Percentiles rank a stretch among this genome's conserved stretches.
Conservation (phyloP, 2,113 vertebrate species). For the Ellobius talpinus region DNA sequence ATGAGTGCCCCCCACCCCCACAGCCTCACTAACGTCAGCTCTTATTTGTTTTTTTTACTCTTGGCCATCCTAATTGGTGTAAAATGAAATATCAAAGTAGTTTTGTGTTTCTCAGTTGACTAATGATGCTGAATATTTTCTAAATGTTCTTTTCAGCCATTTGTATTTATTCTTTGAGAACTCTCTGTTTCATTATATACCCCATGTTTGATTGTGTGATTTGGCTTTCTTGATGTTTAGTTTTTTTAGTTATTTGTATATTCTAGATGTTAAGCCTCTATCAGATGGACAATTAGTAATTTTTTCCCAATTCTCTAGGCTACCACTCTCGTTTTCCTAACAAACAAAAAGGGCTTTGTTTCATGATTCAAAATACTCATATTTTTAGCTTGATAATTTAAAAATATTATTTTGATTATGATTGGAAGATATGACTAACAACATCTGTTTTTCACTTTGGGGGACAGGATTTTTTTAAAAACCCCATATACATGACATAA, state of each 20-base stretch:
- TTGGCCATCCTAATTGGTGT: background rate
- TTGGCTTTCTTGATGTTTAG: background rate
- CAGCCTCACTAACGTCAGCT: background rate
- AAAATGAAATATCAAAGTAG: background rate
- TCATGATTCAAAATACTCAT: background rate
- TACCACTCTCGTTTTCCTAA: background rate
- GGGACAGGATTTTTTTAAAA: background rate
- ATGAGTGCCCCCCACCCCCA: background rate
- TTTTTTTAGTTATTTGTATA: background rate
- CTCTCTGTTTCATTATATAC: background rate
- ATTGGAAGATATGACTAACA: background rate
- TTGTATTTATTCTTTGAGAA: background rate
- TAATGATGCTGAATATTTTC: background rate
- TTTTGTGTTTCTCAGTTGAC: background rate
- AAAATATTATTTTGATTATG: background rate
- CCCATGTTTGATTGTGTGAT: background rate
- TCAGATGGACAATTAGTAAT: background rate
- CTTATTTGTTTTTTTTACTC: background rate
- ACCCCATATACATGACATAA: background rate
- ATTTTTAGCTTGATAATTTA: background rate
- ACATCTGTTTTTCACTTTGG: background rate
- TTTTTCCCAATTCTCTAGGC: background rate
- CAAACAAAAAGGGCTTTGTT: background rate
- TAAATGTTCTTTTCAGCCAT: background rate
- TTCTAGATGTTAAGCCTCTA: background rate